Evolutionary conservation across 2,888 invertebrate genomes (phyloP), one percentile per base, ranked within the genome.

Genomic region (Trisateles emortualis): DNA sequence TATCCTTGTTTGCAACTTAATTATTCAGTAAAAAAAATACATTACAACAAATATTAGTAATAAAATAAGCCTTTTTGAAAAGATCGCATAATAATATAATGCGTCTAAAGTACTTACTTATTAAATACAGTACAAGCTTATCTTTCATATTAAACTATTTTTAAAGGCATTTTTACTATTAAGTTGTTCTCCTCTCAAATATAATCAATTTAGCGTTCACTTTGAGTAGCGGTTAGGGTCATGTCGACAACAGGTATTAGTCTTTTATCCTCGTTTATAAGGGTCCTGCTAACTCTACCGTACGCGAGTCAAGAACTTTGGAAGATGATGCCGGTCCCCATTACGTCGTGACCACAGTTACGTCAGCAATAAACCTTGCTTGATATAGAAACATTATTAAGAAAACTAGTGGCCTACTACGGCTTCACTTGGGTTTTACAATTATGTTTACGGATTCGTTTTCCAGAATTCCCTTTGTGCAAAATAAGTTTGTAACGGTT

Each of bases 311-410:
- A 14, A 10, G 1, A 10, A 36, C 19, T 40, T 46, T 26, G 16
- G 19, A 5, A 38, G 13, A 30, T 42, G 40, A 32, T 32, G 14
- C 48, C 48, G 19, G 44, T 17, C 32, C 22, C 3, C 24, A 65
- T 58, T 49, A 61, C 40, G 6, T 45, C 35, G 17, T 35, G 19
- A 22, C 16, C 22, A 26, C 58, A 52, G 49, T 52, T 48, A 17
- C 22, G 44, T 14, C 30, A 11, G 16, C 38, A 30, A 38, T 41
- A 53, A 56, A 48, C n/a, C 26, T 35, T 33, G 33, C 32, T 36
- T 51, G 35, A 69, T 51, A 24, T 22, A 52, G 36, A 43, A 46
- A n/a, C n/a, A n/a, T n/a, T n/a, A n/a, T n/a, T n/a, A 24, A 47
- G 44, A 46, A 67, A 44, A 13, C 11, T 44, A 13, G 44, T 52